Conservation (phyloP, 30 jellyfish, hydroid and myxozoan species). For the Sanderia malayensis region DNA sequence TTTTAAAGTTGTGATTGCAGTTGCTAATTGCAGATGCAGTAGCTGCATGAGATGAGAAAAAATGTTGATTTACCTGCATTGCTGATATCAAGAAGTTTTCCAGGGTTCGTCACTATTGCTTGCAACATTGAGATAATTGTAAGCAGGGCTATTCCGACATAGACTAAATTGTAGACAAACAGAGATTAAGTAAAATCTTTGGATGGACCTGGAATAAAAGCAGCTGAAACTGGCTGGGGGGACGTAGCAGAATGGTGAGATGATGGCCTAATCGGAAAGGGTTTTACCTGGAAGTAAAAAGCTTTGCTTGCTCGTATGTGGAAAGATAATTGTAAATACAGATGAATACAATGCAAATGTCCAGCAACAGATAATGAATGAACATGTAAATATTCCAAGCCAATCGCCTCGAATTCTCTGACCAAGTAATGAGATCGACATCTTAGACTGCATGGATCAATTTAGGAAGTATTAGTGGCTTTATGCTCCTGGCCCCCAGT, state of each 20-base stretch:
- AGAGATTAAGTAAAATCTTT: too few relatives aligned
- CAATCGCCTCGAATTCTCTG: slow-evolving; percentile 39
- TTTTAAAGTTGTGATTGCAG: too few relatives aligned
- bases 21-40: too few relatives aligned
- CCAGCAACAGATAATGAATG: slow-evolving; percentile 41
- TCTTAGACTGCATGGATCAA: slow-evolving; percentile 8
- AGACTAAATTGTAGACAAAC: slow-evolving; percentile 14
- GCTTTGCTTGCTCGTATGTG: background rate
- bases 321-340: slow-evolving; percentile 12
- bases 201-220: too few relatives aligned
- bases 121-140: slow-evolving; percentile 48
- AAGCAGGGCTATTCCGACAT: slow-evolving; percentile 7
- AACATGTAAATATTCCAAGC: slow-evolving; percentile 27
- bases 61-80: slow-evolving; percentile 58
- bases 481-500: too few relatives aligned
- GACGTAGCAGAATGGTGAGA: too few relatives aligned
- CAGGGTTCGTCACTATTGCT: slow-evolving; percentile 36
- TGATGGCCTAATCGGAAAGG: too few relatives aligned
- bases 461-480: too few relatives aligned
- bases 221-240: too few relatives aligned
- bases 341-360: slow-evolving; percentile 20
- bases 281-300: background rate
- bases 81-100: slow-evolving; percentile 32
- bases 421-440: slow-evolving; percentile 16
- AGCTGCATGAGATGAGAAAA: too few relatives aligned